Evolutionary conservation across 2,797 vertebrate genomes (phyloP), one percentile per base, ranked within the genome.

Genomic region (Typhlichthys subterraneus): DNA sequence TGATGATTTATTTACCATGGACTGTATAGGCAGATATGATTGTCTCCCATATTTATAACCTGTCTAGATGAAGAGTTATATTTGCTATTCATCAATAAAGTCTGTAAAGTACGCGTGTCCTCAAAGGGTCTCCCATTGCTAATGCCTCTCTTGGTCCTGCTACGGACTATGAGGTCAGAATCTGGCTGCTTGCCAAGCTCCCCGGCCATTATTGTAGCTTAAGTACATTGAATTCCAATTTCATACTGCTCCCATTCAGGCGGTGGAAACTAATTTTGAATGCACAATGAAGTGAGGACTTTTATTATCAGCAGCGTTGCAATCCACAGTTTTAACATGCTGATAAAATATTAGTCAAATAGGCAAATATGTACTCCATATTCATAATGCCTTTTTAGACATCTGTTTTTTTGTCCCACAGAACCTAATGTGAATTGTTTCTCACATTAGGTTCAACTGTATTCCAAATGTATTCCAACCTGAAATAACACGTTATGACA

Each of bases 171-270:
- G 69, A 93, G 88, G 76, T 87, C 83, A 71, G 53, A 50, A 59
- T 58, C 47, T 83, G 81, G 84, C 71, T 58, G 53, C 56, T 31
- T 79, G 80, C 83, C 86, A 82, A 76, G 60, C 77, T 58, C 72
- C 76, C 57, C 74, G 61, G 72, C 76, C 79, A 73, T 86, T 85
- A 78, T 48, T 85, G 85, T 80, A 84, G 85, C 81, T 86, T 85
- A 87, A 89, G 73, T 81, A 83, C 82, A 81, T 76, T 75, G 78
- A 85, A 85, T 88, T 90, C 75, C 87, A 87, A 82, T 91, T 91
- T 88, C 76, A 78, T 67, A 74, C 66, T 61, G 49, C 66, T 79
- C 83, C 79, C 72, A 85, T 61, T 56, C 79, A 64, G 83, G 63
- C 72, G 79, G 61, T 62, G 80, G 80, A 87, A 90, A 90, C 78